Conservation (phyloP, 2,888 invertebrate species). For the Norana najaformis region DNA sequence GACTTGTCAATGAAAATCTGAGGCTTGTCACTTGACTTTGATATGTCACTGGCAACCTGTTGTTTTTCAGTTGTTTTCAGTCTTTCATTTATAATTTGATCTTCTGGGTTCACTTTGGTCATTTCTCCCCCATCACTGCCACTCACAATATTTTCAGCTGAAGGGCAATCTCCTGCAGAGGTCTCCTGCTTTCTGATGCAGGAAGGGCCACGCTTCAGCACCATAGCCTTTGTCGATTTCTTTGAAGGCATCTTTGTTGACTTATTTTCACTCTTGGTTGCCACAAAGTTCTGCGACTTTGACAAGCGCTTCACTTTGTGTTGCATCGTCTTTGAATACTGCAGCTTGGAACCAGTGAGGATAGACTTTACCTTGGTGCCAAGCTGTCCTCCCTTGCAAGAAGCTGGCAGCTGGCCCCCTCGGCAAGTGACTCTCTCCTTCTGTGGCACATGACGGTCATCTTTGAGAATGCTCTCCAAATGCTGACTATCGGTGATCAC, state of each 20-base stretch:
- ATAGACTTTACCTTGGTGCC: not conserved
- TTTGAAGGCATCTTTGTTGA: not conserved
- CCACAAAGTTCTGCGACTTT: not conserved
- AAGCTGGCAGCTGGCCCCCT: slow-evolving; percentile 28
- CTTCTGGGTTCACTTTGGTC: not conserved
- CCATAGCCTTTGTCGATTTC: not conserved
- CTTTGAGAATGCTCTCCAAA: not conserved
- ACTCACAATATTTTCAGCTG: no score
- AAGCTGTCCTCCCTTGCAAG: slow-evolving; percentile 6
- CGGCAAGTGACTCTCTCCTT: slow-evolving; percentile 29
- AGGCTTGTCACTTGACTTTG: not conserved
- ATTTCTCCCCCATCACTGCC: not conserved
- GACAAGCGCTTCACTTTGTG: slow-evolving; percentile 8
- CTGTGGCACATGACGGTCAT: slow-evolving; percentile 17
- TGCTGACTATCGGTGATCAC: slow-evolving; percentile 9
- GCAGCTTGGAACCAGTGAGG: slow-evolving; percentile 22
- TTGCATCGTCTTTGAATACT: slow-evolving; percentile 14
- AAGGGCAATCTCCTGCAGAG: not conserved
- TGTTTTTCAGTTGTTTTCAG: not conserved
- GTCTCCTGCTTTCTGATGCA: not conserved
- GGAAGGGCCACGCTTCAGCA: not conserved
- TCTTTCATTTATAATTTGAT: not conserved
- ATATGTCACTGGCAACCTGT: not conserved
- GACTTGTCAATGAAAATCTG: not conserved
- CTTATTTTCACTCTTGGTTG: not conserved